Conservation (phyloP, 2,113 vertebrate species). For the Urocolius indicus region DNA sequence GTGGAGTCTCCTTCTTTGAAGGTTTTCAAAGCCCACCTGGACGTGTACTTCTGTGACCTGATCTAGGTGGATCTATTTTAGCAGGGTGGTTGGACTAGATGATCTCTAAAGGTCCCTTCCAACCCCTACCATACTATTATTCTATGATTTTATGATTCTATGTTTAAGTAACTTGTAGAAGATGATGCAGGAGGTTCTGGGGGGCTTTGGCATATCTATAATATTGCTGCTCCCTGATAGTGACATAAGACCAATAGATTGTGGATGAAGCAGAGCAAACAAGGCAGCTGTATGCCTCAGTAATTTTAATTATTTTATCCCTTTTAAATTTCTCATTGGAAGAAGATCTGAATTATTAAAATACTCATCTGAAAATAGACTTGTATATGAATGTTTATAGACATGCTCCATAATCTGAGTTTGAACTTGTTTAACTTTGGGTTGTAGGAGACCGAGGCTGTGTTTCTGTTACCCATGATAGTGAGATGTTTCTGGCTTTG, state of each 20-base stretch:
- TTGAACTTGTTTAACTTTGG: not conserved
- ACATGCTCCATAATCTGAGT: not conserved
- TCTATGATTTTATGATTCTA: too few species aligned
- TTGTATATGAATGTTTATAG: not conserved
- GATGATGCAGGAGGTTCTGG: not conserved
- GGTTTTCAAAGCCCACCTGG: too few species aligned
- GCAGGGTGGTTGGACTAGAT: too few species aligned
- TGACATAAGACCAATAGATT: not conserved
- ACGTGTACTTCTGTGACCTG: too few species aligned
- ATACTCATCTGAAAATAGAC: not conserved
- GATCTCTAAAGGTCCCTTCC: too few species aligned
- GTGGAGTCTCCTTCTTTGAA: too few species aligned
- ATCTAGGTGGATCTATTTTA: too few species aligned
- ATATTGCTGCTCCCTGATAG: not conserved
- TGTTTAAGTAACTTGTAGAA: not conserved
- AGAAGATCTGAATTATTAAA: not conserved
- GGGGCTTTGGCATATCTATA: not conserved
- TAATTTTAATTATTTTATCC: not conserved
- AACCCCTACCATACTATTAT: too few species aligned
- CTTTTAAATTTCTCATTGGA: not conserved
- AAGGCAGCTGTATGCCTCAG: not conserved
- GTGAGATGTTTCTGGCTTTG: not conserved
- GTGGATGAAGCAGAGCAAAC: not conserved
- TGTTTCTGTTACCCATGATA: not conserved
- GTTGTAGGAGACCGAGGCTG: not conserved